Evolutionary conservation across 2,113 vertebrate species (phyloP).

Genomic region (Pygoscelis adeliae): DNA sequence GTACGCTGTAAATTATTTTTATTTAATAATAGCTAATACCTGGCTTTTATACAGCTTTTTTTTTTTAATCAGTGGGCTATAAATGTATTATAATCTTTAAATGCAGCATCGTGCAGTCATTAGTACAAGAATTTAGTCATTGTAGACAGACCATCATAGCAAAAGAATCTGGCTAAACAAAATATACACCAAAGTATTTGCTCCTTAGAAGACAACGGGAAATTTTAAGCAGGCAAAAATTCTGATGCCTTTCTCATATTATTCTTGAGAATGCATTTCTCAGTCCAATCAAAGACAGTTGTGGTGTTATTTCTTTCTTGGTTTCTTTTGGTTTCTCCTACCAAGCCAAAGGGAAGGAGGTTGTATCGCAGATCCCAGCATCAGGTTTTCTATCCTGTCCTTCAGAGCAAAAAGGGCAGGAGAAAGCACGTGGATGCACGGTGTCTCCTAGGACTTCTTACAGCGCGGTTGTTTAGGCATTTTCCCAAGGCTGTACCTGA

Average conservation of each 20-base stretch:
- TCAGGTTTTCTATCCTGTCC: neutral
- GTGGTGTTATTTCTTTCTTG: neutral
- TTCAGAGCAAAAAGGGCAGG: neutral
- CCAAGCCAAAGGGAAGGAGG: neutral
- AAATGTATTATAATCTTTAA: slow-evolving; percentile 40
- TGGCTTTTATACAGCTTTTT: neutral
- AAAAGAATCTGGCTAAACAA: slow-evolving; percentile 60
- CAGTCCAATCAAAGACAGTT: neutral
- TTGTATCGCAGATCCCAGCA: neutral
- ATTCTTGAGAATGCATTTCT: neutral
- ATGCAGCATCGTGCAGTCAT: slow-evolving; percentile 19
- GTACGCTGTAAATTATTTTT: slow-evolving; percentile 58
- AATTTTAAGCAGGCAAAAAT: neutral
- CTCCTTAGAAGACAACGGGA: slow-evolving; percentile 51
- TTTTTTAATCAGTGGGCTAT: neutral
- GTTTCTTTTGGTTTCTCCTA: neutral
- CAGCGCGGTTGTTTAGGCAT: neutral
- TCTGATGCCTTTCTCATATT: neutral
- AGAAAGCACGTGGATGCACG: rapidly evolving
- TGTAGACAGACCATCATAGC: slow-evolving; percentile 55
- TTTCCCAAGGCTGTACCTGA: neutral
- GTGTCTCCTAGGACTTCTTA: neutral
- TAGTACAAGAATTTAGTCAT: slow-evolving; percentile 30
- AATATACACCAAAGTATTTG: slow-evolving; percentile 41
- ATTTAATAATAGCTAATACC: slow-evolving; percentile 59